Conservation (phyloP, 1,140 invertebrate species). For the Rhagoletis zephyria region DNA sequence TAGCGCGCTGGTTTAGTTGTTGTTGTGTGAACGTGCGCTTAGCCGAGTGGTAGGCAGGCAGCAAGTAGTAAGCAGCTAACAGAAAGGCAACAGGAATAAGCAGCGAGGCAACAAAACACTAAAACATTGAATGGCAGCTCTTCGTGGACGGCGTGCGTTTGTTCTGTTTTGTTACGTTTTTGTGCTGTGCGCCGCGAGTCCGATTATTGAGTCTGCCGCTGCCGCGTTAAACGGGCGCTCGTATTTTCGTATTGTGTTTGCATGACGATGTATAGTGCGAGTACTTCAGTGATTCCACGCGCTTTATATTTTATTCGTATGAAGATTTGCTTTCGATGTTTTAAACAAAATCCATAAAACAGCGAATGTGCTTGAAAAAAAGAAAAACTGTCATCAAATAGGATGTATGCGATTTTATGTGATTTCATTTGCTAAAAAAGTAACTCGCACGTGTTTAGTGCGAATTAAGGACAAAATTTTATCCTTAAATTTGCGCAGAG, state of each 20-base stretch:
- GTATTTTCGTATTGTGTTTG: neutral
- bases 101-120: slow-evolving; percentile 16
- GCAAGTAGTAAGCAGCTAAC: slow-evolving; percentile 30
- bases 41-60: slow-evolving; percentile 45
- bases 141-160: slow-evolving; percentile 62
- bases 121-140: slow-evolving; percentile 28
- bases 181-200: neutral
- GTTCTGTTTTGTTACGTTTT: slow-evolving; percentile 60
- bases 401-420: neutral
- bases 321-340: neutral
- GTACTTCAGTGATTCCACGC: neutral
- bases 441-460: neutral
- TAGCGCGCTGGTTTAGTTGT: slow-evolving; percentile 65
- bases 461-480: neutral
- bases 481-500: neutral
- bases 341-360: neutral
- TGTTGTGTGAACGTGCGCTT: slow-evolving; percentile 70
- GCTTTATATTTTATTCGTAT: neutral
- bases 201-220: slow-evolving; percentile 2
- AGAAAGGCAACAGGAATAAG: slow-evolving; percentile 39
- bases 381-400: too few relatives aligned
- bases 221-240: slow-evolving; percentile 1
- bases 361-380: too few relatives aligned
- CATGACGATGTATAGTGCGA: neutral
- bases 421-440: neutral